Evolutionary conservation across 1,140 invertebrate genomes (phyloP), one percentile per base, ranked within the genome.

Genomic region (Drosophila arizonae): DNA sequence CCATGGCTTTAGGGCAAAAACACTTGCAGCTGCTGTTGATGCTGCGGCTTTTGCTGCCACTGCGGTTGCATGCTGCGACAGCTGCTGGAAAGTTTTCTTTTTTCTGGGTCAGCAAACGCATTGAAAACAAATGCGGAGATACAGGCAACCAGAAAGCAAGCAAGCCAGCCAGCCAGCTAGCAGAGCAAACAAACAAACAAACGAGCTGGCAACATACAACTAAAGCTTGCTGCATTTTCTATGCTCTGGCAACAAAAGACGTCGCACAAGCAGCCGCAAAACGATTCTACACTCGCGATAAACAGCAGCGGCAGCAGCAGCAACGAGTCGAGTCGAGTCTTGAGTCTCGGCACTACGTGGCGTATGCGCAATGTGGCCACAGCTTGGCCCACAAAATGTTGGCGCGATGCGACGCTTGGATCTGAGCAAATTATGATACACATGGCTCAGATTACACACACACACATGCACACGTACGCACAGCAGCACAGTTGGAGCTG

Each of bases 71-170:
- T 48, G 33, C 24, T 11, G 36, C 21, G 77, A 24, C 51, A 81
- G 66, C 78, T 72, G 77, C 77, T 75, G 81, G 61, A 82, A 88
- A 90, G 82, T 88, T 90, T 90, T 73, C 55, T 62, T 45, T 45
- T 62, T 90, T 90, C 88, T 90, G 88, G 88, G 88, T 90, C 88
- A 90, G 61, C 80, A 71, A 71, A 90, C 78, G 88, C 88, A 90
- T 76, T 81, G 81, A 87, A 88, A 81, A 68, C 73, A 73, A 84
- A 81, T 67, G 50, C 43, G 36, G 26, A 36, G 50, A 56, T 24
- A 24, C 51, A 46, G 8, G 46, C 46, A 26, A 11, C 36, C 36
- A 39, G 36, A 11, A 39, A 11, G 10, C 36, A 63, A 17, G 21
- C 21, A 5, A 30, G 6, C 5, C 3, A 30, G 28, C 28, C 28